Base-by-base conservation (phyloP, 2,888 invertebrate species). In the Drosophila trichaetosa region DNA sequence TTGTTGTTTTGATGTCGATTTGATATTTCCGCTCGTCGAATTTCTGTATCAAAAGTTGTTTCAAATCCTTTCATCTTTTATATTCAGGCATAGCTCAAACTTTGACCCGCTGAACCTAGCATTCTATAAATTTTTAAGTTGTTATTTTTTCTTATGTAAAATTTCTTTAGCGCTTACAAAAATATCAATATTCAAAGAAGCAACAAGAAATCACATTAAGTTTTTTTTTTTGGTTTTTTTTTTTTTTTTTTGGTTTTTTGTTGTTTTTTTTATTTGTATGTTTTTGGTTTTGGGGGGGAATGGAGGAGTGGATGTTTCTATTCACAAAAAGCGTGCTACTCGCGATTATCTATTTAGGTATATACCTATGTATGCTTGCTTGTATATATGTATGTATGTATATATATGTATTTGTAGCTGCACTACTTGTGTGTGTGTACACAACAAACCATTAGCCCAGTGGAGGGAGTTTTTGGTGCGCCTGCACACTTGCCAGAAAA, bases 121-220 rank as follows among this genome's bases (percentile, higher is more conserved):
- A 18, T 52, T 27, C 10, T 56, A 59, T 60, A 69, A 31, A 48
- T 54, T 54, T 62, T 36, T 54, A 36, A 36, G 53, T 24, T 54
- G 34, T 60, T 38, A 40, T 52, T 51, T 66, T 66, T 18, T 24
- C 16, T 29, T 67, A 36, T 67, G 52, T 53, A 52, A 70, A 54
- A 65, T 73, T 76, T 72, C 58, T 66, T 69, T 77, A 73, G 73
- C 84, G 69, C 87, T 76, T 87, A 89, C 81, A 83, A 83, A 83
- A 89, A 83, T 83, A 83, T 89, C 73, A 69, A 83, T 84, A 84
- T 87, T 87, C 76, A 87, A 83, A 83, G 87, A 89, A 87, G 90
- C 90, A 89, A 88, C 88, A 88, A 85, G 88, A 88, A 90, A 90
- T 88, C 88, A 90, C 86, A 84, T 87, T 56, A 76, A 79, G 73